Evolutionary conservation across 1,140 invertebrate species (phyloP), one percentile per base, ranked within the genome.

Genomic region (Popillia japonica): DNA sequence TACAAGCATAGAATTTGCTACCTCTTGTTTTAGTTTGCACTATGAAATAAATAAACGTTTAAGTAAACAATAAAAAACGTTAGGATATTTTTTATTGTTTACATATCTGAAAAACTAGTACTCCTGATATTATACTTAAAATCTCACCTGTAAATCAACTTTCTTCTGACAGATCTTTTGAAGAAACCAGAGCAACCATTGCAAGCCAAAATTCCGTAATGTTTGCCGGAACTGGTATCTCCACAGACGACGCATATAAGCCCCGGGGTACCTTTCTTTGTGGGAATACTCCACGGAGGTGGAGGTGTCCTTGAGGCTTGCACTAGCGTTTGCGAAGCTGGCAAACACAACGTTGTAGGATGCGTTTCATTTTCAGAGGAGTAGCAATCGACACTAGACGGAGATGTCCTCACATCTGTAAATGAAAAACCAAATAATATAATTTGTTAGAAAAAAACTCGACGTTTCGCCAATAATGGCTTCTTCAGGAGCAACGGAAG

Each of bases 171-270:
- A 81, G 96, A 98, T 80, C 98, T 88, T 85, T 99, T 99, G 90
- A 99, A 99, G 89, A 99, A 99, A 2, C 98, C 98, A 72, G 96
- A 98, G 89, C 98, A 99, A 0, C 98, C 98, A 84, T 99, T 99
- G 87, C 98, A 99, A 0, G 98, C 98, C n/a, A 99, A 90, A 80
- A 99, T 99, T 0, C 98, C 98, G 86, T 99, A 99, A 87, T 99
- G 98, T 86, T 99, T 99, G 0, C 98, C 98, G 6, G 95, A 98
- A 76, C 96, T 98, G 0, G 96, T 98, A 85, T 99, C 98, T 0
- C 97, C 97, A 84, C 98, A 99, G 0, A 99, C 98, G 34, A 98
- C 95, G 86, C 97, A 99, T 20, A 94, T 93, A 14, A 96, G 87
- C 4, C 94, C 94, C 4, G 91, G 88, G 0, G 83, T 83, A 7